Percentiles rank a stretch among this genome's conserved stretches.
These are phyloP conservation scores for Chaetops frenatus DNA, from an alignment of 2,113 vertebrate genomes.

Conservation along the genomic window DNA sequence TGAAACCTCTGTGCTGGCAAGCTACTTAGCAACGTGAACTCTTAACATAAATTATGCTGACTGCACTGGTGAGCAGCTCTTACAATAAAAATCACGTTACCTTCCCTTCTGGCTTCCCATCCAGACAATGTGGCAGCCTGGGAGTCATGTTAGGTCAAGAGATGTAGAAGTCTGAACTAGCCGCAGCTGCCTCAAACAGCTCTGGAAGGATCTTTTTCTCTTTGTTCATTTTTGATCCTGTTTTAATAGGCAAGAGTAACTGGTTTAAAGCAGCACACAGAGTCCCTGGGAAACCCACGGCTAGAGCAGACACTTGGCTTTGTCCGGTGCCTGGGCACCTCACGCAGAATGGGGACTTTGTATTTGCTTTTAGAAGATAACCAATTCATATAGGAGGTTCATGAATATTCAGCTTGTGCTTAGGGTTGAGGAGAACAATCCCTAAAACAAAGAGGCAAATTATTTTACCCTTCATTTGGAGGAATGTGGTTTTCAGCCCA, in stretches of 20 bases:
- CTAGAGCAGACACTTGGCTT: constrained; percentile 23
- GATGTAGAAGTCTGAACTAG: constrained; percentile 32
- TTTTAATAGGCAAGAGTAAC: constrained; percentile 59
- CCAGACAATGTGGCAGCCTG: not conserved
- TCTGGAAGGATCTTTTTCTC: constrained; percentile 11
- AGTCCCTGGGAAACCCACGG: constrained; percentile 52
- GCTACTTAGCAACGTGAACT: constrained; percentile 21
- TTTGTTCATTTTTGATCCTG: constrained; percentile 50
- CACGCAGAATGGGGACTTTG: constrained; percentile 22
- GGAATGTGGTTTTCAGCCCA: not conserved
- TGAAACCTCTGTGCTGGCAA: constrained; percentile 32
- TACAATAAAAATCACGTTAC: not conserved
- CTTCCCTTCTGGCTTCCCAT: not conserved
- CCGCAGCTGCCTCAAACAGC: constrained; percentile 51
- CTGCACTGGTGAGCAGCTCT: constrained; percentile 44
- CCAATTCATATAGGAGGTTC: constrained; percentile 27
- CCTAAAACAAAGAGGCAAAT: constrained; percentile 50
- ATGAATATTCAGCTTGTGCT: constrained; percentile 47
- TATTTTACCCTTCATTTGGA: constrained; percentile 22
- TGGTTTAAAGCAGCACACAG: constrained; percentile 21
- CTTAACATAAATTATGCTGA: constrained; percentile 17
- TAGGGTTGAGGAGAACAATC: not conserved
- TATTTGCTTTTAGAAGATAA: constrained; percentile 38
- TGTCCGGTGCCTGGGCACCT: not conserved
- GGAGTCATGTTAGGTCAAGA: constrained; percentile 57